phyloP scores from a whole-genome alignment of 2,797 vertebrate genomes.

The Limnodromus scolopaceus region DNA sequence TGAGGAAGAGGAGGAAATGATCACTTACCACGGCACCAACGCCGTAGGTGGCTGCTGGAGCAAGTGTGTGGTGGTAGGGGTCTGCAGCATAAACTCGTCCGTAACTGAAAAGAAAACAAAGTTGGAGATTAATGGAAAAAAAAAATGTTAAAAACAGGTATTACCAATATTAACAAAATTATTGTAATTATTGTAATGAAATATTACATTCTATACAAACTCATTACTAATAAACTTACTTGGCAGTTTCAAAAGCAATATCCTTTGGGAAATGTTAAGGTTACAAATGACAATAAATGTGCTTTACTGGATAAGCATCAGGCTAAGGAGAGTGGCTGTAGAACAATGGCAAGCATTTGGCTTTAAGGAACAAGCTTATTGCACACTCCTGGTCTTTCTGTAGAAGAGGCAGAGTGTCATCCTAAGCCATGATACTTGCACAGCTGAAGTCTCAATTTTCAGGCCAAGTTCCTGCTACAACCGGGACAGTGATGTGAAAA shows the following conservation, averaged over 20 bases:
- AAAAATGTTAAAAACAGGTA: not conserved
- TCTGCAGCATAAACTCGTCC: conserved; percentile 99
- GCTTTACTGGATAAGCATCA: not conserved
- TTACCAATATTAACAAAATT: not conserved
- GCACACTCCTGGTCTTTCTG: not conserved
- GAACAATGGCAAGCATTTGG: not conserved
- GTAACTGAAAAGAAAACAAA: conserved; percentile 87
- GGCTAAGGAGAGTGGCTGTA: not conserved
- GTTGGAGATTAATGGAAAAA: conserved; percentile 27
- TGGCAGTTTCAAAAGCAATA: not conserved
- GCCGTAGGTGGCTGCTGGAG: conserved; percentile 98
- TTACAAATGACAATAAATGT: not conserved
- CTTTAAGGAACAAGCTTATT: not conserved
- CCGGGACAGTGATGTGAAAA: not conserved
- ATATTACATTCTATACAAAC: not conserved
- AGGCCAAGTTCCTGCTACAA: not conserved
- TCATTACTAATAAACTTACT: not conserved
- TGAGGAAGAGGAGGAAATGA: conserved; percentile 34
- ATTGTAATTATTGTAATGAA: not conserved
- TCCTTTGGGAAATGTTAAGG: not conserved
- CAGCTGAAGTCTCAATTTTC: not conserved
- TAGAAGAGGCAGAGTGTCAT: not conserved
- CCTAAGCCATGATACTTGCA: not conserved
- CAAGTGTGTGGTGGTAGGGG: conserved; percentile 98
- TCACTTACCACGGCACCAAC: conserved; percentile 97